Base-by-base conservation (phyloP, 2,888 invertebrate genomes). In the Cryptus armator region DNA sequence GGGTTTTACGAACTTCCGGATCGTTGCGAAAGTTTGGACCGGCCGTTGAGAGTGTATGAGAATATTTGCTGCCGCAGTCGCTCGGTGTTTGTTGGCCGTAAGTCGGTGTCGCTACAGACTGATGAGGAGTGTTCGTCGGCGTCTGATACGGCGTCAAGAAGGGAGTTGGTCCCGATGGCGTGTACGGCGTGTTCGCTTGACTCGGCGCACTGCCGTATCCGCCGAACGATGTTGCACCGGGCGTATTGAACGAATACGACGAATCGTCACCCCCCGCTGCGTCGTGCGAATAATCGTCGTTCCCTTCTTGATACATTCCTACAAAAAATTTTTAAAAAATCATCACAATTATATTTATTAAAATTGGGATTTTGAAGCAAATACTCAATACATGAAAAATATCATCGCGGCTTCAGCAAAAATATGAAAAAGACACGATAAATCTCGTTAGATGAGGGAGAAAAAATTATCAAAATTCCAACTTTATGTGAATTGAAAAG, bases 101-200 rank as follows among this genome's bases (percentile, higher is more conserved):
- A 46, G 90, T 88, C 0, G 92, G 92, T 3, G 97, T 97, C 44
- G 82, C 91, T 32, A 90, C 88, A 0, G 84, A 88, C 43, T 91
- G 90, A 74, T 90, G 90, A 83, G 96, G 95, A 29, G 95, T 95
- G 46, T 95, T 94, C 88, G 95, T 95, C 0, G 97, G 96, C 0
- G 97, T 96, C 86, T 96, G 96, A 92, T 97, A 98, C 0, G 98
- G 98, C 0, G 98, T 98, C 97, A 99, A 97, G 94, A 98, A 98
- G 0, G 98, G 98, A 0, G 99, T 99, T 93, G 98, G 98, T 0
- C 98, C 98, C 75, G 98, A 98, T 2, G 98, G 98, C 29, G 98
- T 98, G 93, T 98, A 98, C 0, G 98, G 98, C 66, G 97, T 97
- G 92, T 97, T 97, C 64, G 97, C 96, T 94, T 97, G 97, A 72